Conservation (phyloP, 2,888 invertebrate genomes). For the Siphonodentalium dalli region DNA sequence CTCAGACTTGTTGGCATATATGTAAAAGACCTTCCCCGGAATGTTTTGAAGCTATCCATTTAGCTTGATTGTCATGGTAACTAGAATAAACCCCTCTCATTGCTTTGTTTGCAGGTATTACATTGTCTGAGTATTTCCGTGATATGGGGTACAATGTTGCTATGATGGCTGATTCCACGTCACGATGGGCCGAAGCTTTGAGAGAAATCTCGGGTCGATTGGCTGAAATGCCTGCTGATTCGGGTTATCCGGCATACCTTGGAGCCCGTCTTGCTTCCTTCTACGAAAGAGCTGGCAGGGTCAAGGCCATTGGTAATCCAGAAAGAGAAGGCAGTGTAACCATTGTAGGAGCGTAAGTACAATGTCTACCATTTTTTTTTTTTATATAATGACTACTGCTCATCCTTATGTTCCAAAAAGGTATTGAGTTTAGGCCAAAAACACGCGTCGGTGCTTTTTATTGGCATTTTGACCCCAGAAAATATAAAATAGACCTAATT, state of each 20-base stretch:
- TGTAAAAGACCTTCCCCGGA: too few species aligned
- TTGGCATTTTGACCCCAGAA: too few species aligned
- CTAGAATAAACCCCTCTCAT: not conserved
- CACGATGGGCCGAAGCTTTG: slow-evolving; percentile 99
- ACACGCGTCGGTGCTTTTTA: too few species aligned
- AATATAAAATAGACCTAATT: too few species aligned
- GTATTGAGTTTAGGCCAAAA: too few species aligned
- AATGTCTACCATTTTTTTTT: not conserved
- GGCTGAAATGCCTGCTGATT: slow-evolving; percentile 98
- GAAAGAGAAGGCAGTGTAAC: slow-evolving; percentile 98
- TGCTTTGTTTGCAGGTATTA: slow-evolving; percentile 76
- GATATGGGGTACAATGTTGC: slow-evolving; percentile 99
- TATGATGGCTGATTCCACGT: slow-evolving; percentile 99
- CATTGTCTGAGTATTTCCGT: slow-evolving; percentile 97
- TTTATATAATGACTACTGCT: too few species aligned
- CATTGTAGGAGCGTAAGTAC: slow-evolving; percentile 88
- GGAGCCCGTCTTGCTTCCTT: slow-evolving; percentile 98
- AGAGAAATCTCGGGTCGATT: slow-evolving; percentile 99
- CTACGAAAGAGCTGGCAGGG: slow-evolving; percentile 98
- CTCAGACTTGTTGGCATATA: too few species aligned
- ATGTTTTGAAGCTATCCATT: too few species aligned
- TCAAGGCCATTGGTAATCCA: slow-evolving; percentile 96
- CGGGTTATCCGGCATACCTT: slow-evolving; percentile 98
- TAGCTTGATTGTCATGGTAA: not conserved
- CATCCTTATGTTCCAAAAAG: not conserved